Percentiles rank a stretch among this genome's conserved stretches.
These are phyloP conservation scores for Octonoba sinensis DNA, from an alignment of 2,888 invertebrate species.

Conservation along the genomic window DNA sequence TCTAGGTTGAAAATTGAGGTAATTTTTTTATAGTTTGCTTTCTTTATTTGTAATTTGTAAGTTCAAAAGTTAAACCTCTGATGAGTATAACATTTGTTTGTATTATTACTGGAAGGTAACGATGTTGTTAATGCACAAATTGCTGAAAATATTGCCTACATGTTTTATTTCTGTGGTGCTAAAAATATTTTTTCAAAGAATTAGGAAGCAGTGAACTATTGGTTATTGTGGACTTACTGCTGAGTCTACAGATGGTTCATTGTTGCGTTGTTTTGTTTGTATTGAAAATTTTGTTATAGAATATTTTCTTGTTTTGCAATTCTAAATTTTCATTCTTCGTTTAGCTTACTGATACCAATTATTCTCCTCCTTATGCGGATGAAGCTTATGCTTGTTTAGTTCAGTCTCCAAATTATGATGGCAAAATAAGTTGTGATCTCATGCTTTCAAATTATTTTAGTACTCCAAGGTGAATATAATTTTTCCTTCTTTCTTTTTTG, in stretches of 20 bases:
- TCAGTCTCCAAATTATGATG: slow-evolving; percentile 64
- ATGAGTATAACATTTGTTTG: too few species aligned
- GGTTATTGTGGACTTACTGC: too few species aligned
- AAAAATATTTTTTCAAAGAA: too few species aligned
- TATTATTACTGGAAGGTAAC: too few species aligned
- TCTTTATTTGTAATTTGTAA: not conserved
- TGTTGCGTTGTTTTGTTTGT: too few species aligned
- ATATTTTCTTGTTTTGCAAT: not conserved
- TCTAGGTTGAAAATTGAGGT: slow-evolving; percentile 61
- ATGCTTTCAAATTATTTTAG: slow-evolving; percentile 62
- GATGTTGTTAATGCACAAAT: too few species aligned
- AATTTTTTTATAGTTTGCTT: slow-evolving; percentile 3
- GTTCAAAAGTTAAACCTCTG: too few species aligned
- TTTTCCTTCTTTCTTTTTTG: not conserved
- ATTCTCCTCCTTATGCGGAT: slow-evolving; percentile 35
- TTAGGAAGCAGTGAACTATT: too few species aligned
- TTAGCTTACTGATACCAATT: slow-evolving; percentile 23
- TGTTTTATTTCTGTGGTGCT: too few species aligned
- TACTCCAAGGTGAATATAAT: slow-evolving; percentile 48
- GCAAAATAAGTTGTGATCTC: slow-evolving; percentile 41
- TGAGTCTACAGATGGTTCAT: too few species aligned
- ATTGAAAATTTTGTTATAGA: slow-evolving; percentile 35
- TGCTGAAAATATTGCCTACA: too few species aligned
- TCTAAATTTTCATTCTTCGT: not conserved
- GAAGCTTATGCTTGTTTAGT: slow-evolving; percentile 58